Evolutionary conservation across 2,797 vertebrate species (phyloP).

Genomic region (Holocentrus rufus): DNA sequence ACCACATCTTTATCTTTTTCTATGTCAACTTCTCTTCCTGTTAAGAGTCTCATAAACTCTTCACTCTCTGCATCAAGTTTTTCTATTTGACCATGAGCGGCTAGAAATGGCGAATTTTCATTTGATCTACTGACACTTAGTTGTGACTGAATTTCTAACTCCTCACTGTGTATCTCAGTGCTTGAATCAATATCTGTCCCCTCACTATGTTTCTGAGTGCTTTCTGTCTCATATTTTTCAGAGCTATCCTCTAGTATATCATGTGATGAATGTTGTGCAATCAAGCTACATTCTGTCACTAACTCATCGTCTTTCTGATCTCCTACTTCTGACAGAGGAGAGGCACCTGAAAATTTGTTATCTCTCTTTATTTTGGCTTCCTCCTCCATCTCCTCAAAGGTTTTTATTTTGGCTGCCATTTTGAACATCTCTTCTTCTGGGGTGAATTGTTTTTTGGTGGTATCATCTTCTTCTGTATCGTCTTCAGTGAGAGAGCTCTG

Average conservation of each 20-base stretch:
- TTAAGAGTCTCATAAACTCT: conserved; percentile 8
- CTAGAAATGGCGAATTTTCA: conserved; percentile 27
- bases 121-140: conserved; percentile 14
- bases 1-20: conserved; percentile 5
- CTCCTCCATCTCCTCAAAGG: conserved; percentile 94
- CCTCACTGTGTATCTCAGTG: conserved; percentile 29
- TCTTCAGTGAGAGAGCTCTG: conserved; percentile 43
- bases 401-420: conserved; percentile 97
- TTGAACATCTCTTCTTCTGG: conserved; percentile 99
- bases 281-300: conserved; percentile 70
- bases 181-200: conserved; percentile 49
- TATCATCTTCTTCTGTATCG: conserved; percentile 53
- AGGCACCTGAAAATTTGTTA: conserved; percentile 41
- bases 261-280: conserved; percentile 78
- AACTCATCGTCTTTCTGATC: conserved; percentile 32
- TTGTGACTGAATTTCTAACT: conserved; percentile 31
- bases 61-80: conserved; percentile 29
- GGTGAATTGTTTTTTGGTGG: conserved; percentile 84
- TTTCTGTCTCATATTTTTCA: conserved; percentile 36
- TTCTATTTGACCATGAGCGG: conserved; percentile 16
- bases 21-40: conserved; percentile 31
- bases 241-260: conserved; percentile 77
- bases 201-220: conserved; percentile 23
- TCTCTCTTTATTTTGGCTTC: conserved; percentile 87
- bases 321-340: conserved; percentile 35